Evolutionary conservation across 1,140 invertebrate genomes (phyloP), one percentile per base, ranked within the genome.

Genomic region (Saccostrea echinata): DNA sequence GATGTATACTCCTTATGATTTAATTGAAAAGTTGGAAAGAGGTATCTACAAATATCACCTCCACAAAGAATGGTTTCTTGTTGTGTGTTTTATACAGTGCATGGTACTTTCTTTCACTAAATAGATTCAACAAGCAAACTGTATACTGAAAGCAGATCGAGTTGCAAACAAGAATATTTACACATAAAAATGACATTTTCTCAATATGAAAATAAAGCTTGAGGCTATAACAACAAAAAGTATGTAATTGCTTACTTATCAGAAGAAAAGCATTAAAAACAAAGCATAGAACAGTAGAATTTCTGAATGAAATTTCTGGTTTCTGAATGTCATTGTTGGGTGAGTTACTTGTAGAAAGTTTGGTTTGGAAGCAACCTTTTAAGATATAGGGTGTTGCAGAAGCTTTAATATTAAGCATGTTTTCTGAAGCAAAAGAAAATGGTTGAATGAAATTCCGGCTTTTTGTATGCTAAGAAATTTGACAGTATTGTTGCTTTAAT

Each of bases 21-120:
- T 43, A 52, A 24, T 13, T 83, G 43, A 52, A 52, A 68, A 83
- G 81, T 83, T 52, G 81, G 81, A 51, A 83, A 76, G 68, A 76
- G 68, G 68, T 76, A 16, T 30, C 24, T 30, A 27, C 12, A 43
- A 76, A 30, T 30, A 27, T 76, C 9, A 30, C 24, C 12, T 30
- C 16, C 27, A 76, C 21, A 64, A 21, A n/a, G 57, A 64, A n/a
- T 64, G 21, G 16, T 76, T 76, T 16, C 68, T 27, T 71, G n/a
- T 27, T 71, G 64, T 30, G 55, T 12, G 68, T 76, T 27, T 33
- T 30, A 76, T 24, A 13, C 68, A 76, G 27, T 30, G 68, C 68
- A 76, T 76, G 68, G 68, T 76, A 76, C 24, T 61, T 61, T 43
- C 43, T 8, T 43, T 6, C 43, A 43, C 43, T 8, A 43, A 43